Base-by-base conservation (phyloP, 2,113 vertebrate genomes). In the Mustelus asterias region DNA sequence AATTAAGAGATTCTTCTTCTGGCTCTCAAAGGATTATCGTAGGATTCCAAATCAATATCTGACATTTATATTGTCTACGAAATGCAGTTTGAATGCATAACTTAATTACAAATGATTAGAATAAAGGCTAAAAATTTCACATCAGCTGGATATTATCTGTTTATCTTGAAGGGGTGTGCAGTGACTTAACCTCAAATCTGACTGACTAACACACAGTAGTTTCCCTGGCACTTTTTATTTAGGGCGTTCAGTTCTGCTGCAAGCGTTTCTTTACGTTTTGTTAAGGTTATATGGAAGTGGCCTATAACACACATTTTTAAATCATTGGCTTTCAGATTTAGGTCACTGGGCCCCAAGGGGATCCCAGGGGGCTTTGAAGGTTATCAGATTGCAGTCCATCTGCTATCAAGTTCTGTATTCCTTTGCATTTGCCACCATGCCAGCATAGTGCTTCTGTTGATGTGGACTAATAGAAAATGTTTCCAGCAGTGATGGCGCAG, bases 151-250 rank as follows among this genome's bases (percentile, higher is more conserved):
- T 95, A 72, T 95, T 95, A 20, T 48, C 93, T 72, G 69, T 29
- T 72, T 95, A 95, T 95, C 37, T 93, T 95, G 41, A 33, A 93
- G 94, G 94, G 94, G 69, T 95, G 94, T 95, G 94, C 93, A 95
- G 93, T 72, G 93, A 95, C 41, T 48, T 72, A 72, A 95, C 67
- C 9, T 29, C 13, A 48, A 72, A 95, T 26, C 44, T 95, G 37
- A 72, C 29, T 72, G 18, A 69, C 63, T 70, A 48, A 44, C 37
- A 48, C 37, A 70, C 58, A 54, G 29, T 86, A 26, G 60, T 65
- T 69, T 69, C 92, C 90, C 33, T 24, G 37, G 26, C 16, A 37
- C 54, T 54, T 94, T 70, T 69, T 48, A 44, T 94, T 69, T 0
- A 22, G 11, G 63, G 20, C 65, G 41, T 94, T 69, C n/a, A 3